Base-by-base conservation (phyloP, 92 coral and sea anemone species). In the Epizoanthus ramosus region DNA sequence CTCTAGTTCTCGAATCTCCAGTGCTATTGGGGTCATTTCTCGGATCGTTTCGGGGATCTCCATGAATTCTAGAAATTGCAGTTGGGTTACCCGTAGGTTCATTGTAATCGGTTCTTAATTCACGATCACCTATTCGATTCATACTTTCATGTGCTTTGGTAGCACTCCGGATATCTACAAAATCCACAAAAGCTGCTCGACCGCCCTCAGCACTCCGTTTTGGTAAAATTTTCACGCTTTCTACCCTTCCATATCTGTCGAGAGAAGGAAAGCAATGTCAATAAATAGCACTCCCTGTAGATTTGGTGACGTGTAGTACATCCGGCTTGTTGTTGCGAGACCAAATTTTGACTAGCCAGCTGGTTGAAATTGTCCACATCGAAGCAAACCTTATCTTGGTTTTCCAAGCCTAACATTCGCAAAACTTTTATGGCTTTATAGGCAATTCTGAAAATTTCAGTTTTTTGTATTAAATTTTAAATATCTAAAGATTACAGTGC, bases 171-270 rank as follows among this genome's bases (percentile, higher is more conserved):
- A 97, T 97, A 84, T 97, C 99, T 1, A 97, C 99, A 81, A 97
- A 97, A 80, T 97, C 99, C 74, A 97, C 99, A 85, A 97, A 97
- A 8, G 99, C 93, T 0, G 99, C 99, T 68, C 95, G 88, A 56
- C 99, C 99, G 58, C 99, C 99, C 85, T 97, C 99, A 18, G 93
- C 89, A 57, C 98, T 94, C 54, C 99, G 94, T 79, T 94, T 97
- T 25, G 98, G 94, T 60, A 97, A 89, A 68, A 97, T 90, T 68
- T 97, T 97, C 9, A 97, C 98, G 75, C 98, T 94, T 71, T 97
- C 99, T 1, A 97, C 98, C 47, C 99, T 85, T 18, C 99, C 99
- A 85, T 90, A 97, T 79, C 99, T 97, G 90, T 22, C 68, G 67
- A 65, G 45, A 66, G 72, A 57, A 71, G 16, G 68, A 59, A 19